These are phyloP conservation scores for Calameuta pallipes DNA, from an alignment of 2,888 invertebrate genomes.

Conservation along the genomic window DNA sequence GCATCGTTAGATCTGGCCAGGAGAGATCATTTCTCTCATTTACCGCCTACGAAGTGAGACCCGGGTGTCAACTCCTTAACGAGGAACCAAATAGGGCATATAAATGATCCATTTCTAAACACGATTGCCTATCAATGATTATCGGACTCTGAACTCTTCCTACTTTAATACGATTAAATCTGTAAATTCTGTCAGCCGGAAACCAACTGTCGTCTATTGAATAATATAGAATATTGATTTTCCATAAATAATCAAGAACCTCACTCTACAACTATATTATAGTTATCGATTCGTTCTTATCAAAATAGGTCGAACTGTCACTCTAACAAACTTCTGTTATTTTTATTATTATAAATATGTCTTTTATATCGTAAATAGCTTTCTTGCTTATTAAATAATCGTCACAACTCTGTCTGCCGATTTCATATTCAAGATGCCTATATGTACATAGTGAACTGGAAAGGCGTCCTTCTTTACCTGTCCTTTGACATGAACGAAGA, in stretches of 20 bases:
- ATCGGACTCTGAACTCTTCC: neutral
- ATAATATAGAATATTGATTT: neutral
- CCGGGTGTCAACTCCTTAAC: slow-evolving; percentile 12
- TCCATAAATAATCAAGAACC: neutral
- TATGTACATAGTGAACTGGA: neutral
- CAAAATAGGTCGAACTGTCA: neutral
- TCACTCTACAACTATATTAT: neutral
- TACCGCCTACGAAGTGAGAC: slow-evolving; percentile 1
- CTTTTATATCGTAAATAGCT: neutral
- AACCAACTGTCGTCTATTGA: neutral
- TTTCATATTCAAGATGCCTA: neutral
- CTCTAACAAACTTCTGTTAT: neutral
- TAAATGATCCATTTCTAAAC: slow-evolving; percentile 11
- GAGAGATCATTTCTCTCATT: neutral
- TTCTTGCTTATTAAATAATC: neutral
- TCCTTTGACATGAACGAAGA: neutral
- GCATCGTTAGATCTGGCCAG: neutral
- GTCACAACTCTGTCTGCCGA: neutral
- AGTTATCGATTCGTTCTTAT: neutral
- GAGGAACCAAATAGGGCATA: slow-evolving; percentile 24
- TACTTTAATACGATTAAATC: neutral
- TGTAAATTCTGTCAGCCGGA: neutral
- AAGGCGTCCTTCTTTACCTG: neutral
- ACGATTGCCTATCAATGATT: neutral
- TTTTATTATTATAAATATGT: neutral